Evolutionary conservation across 2,113 vertebrate species (phyloP).

Genomic region (Ellobius talpinus): DNA sequence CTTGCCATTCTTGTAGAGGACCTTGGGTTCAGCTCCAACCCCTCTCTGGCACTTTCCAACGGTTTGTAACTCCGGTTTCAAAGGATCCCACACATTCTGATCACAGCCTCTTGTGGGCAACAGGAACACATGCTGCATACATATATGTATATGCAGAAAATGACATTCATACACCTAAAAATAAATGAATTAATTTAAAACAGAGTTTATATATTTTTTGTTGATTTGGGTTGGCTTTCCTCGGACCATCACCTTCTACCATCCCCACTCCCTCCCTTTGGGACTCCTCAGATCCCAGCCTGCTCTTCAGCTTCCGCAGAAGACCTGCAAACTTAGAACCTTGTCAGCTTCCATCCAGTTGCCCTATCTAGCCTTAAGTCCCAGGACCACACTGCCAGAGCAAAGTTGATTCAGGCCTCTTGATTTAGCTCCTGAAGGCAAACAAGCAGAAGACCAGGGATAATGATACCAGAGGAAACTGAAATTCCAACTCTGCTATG

Average conservation of each 20-base stretch:
- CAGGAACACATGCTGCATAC: neutral
- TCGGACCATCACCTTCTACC: neutral
- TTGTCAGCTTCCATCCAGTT: neutral
- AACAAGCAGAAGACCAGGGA: neutral
- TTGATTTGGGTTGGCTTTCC: neutral
- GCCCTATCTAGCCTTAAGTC: neutral
- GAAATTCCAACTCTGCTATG: neutral
- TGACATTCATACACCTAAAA: neutral
- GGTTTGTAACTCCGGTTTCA: neutral
- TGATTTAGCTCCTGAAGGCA: neutral
- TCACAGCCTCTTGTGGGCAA: neutral
- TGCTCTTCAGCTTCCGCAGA: neutral
- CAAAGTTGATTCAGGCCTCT: neutral
- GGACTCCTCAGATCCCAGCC: neutral
- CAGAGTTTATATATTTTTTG: neutral
- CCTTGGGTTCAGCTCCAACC: neutral
- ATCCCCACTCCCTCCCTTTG: neutral
- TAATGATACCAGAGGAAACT: neutral
- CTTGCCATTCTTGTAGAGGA: neutral
- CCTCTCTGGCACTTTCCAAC: neutral
- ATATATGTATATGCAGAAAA: neutral
- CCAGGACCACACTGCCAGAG: too few relatives aligned
- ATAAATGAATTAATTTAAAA: neutral
- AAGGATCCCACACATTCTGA: neutral
- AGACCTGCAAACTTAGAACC: neutral